These are phyloP conservation scores for Reinhardtius hippoglossoides DNA, from an alignment of 2,113 vertebrate genomes.

Conservation along the genomic window DNA sequence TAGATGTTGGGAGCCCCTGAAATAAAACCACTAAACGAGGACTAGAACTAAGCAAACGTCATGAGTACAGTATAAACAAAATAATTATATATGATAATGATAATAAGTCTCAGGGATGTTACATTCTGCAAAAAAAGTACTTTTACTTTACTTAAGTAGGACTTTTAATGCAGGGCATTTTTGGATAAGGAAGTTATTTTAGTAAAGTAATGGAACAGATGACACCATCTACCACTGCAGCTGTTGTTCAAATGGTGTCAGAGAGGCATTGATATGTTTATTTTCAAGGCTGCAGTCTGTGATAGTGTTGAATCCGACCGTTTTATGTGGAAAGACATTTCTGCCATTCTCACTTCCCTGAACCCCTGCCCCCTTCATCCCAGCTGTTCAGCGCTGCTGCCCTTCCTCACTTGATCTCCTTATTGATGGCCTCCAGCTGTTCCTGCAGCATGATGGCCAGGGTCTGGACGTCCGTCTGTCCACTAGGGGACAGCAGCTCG, in stretches of 20 bases:
- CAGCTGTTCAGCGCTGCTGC: background rate
- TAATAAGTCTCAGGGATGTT: no score
- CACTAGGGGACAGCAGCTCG: slow-evolving; percentile 90
- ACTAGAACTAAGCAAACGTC: no score
- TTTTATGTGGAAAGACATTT: background rate
- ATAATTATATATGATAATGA: no score
- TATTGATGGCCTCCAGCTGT: slow-evolving; percentile 94
- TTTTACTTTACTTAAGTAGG: no score
- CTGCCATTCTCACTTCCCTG: background rate
- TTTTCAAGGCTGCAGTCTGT: background rate
- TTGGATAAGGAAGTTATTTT: no score
- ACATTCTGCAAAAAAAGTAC: no score
- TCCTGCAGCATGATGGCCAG: slow-evolving; percentile 95
- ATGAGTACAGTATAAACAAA: no score
- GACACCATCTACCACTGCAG: background rate
- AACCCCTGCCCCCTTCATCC: background rate
- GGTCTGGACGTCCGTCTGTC: slow-evolving; percentile 93
- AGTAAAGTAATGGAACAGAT: background rate
- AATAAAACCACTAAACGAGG: no score
- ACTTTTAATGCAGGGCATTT: no score
- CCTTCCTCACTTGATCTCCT: slow-evolving; percentile 91
- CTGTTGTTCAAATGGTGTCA: background rate
- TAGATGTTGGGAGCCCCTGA: no score
- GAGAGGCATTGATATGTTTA: background rate
- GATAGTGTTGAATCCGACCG: background rate